A percentile compares a stretch with the other conserved stretches of the same genome.
phyloP scores from a whole-genome alignment of 2,888 invertebrate species.

The Steinernema carpocapsae region DNA sequence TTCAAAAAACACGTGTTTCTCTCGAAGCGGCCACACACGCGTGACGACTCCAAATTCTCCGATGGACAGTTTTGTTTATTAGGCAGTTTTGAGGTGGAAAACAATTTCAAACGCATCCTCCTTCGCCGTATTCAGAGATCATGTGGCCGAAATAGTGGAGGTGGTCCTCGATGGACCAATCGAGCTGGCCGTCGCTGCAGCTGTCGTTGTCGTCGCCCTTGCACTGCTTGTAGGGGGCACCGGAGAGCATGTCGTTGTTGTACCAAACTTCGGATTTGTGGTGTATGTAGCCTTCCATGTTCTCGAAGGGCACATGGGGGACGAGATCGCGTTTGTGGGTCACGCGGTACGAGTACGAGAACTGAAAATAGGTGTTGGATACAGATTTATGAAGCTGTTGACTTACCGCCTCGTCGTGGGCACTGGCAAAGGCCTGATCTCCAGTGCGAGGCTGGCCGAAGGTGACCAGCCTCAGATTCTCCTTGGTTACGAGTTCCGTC shows the following conservation, averaged over 20 bases:
- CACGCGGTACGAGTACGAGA: slow-evolving; percentile 35
- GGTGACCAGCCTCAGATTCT: slow-evolving; percentile 50
- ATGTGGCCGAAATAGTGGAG: slow-evolving; percentile 52
- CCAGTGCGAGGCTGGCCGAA: slow-evolving; percentile 63
- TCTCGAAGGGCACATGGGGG: slow-evolving; percentile 37
- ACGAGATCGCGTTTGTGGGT: slow-evolving; percentile 38
- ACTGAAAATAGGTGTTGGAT: slow-evolving; percentile 13
- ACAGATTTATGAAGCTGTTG: no score
- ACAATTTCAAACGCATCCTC: slow-evolving; percentile 43
- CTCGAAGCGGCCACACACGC: slow-evolving; percentile 23
- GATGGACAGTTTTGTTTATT: slow-evolving; percentile 12
- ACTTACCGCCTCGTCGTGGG: slow-evolving; percentile 43
- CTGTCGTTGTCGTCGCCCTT: slow-evolving; percentile 29
- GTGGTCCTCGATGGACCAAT: slow-evolving; percentile 50
- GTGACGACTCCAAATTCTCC: slow-evolving; percentile 18
- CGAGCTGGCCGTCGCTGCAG: slow-evolving; percentile 39
- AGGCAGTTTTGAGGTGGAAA: background rate
- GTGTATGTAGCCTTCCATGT: slow-evolving; percentile 36
- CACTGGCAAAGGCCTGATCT: slow-evolving; percentile 49
- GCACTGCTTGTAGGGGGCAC: slow-evolving; percentile 34
- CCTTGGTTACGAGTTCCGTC: slow-evolving; percentile 41
- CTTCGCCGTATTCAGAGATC: slow-evolving; percentile 50
- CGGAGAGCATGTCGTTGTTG: slow-evolving; percentile 37
- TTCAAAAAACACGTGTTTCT: slow-evolving; percentile 32
- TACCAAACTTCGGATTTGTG: slow-evolving; percentile 39